Evolutionary conservation across 2,113 vertebrate genomes (phyloP).

Genomic region (Leptodactylus fuscus): DNA sequence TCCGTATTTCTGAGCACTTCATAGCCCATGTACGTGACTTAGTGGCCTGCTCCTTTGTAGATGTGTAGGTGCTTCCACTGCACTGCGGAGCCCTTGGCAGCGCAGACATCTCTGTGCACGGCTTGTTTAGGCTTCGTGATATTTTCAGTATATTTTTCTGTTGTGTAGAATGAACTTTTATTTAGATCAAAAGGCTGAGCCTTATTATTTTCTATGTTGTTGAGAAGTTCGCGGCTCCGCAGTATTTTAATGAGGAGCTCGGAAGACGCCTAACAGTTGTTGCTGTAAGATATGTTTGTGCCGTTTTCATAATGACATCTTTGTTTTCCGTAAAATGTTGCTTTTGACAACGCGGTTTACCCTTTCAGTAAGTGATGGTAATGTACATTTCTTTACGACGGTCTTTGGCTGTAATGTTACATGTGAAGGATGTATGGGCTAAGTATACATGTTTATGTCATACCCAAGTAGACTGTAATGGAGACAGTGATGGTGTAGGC

Average conservation of each 20-base stretch:
- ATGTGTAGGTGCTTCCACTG: neutral
- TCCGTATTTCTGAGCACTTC: neutral
- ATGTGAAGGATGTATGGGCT: no score
- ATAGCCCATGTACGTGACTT: neutral
- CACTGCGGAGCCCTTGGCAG: no score
- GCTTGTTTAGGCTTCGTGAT: neutral
- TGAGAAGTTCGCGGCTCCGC: constrained; percentile 9
- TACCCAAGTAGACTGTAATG: no score
- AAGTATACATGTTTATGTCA: no score
- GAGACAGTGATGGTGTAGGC: no score
- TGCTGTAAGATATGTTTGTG: neutral
- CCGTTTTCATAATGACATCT: neutral
- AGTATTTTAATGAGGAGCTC: constrained; percentile 30
- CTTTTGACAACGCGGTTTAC: neutral
- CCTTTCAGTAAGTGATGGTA: neutral
- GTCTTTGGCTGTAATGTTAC: neutral
- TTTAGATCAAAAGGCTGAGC: constrained; percentile 1
- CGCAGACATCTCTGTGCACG: neutral
- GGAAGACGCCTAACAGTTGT: neutral
- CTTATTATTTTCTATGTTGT: constrained; percentile 38
- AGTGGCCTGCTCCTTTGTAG: neutral
- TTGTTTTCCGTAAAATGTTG: neutral
- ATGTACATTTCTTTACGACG: no score
- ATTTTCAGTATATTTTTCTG: neutral
- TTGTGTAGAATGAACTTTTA: neutral